Percentiles rank a stretch among this genome's conserved stretches.
Conservation (phyloP, 2,888 invertebrate genomes). For the Brassicogethes aeneus region DNA sequence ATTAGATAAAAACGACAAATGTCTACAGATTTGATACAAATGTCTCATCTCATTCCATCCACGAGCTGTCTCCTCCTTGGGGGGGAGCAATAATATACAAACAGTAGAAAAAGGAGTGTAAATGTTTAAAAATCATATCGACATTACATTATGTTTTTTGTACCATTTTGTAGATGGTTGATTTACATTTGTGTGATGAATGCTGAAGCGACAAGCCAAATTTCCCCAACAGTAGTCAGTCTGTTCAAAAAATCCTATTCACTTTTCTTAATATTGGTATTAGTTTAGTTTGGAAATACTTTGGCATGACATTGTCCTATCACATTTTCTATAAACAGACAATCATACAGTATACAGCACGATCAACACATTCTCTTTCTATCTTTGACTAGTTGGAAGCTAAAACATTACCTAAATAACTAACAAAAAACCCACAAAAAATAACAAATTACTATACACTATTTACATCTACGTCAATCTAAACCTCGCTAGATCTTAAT, state of each 20-base stretch:
- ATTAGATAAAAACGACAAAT: conserved; percentile 38
- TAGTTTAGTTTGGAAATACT: conserved; percentile 3
- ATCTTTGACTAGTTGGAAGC: conserved; percentile 1
- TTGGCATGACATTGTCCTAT: conserved; percentile 5
- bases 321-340: conserved; percentile 7
- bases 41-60: conserved; percentile 27
- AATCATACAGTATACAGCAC: not conserved
- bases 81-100: conserved; percentile 39
- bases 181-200: not conserved
- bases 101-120: conserved; percentile 44
- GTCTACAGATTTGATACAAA: conserved; percentile 40
- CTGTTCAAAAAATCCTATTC: conserved; percentile 2
- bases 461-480: not conserved
- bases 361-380: not conserved
- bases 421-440: conserved; percentile 1
- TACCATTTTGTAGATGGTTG: conserved; percentile 41
- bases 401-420: conserved; percentile 1
- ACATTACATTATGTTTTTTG: conserved; percentile 30
- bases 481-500: too few relatives aligned
- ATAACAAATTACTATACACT: not conserved
- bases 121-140: conserved; percentile 42
- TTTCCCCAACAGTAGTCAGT: conserved; percentile 2
- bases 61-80: conserved; percentile 10
- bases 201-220: conserved; percentile 2
- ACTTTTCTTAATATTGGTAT: conserved; percentile 2